phyloP scores from a whole-genome alignment of 1,140 invertebrate genomes.

The Drosophila orosa region DNA sequence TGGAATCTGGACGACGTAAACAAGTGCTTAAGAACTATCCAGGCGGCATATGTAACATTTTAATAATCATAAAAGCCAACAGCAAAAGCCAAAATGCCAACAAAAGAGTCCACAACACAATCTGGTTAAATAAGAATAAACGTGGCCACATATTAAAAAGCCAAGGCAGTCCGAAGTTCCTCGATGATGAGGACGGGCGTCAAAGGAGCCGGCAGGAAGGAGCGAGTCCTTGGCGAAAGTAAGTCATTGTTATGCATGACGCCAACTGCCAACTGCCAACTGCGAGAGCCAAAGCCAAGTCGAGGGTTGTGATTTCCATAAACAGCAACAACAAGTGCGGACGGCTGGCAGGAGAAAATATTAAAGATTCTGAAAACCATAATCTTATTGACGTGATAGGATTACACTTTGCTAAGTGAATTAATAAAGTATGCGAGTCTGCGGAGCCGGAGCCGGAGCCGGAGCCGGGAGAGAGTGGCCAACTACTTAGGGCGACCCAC shows the following conservation, averaged over 20 bases:
- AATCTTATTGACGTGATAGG: constrained; percentile 84
- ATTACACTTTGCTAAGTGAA: constrained; percentile 84
- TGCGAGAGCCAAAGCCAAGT: constrained; percentile 63
- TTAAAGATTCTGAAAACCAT: constrained; percentile 83
- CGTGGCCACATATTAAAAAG: constrained; percentile 74
- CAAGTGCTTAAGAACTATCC: constrained; percentile 10
- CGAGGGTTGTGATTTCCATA: constrained; percentile 72
- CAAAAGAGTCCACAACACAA: constrained; percentile 40
- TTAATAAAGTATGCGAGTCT: constrained; percentile 74
- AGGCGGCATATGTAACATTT: constrained; percentile 67
- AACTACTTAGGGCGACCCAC: constrained; percentile 73
- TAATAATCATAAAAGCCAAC: constrained; percentile 79
- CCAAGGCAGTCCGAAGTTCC: constrained; percentile 21
- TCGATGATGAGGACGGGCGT: constrained; percentile 5
- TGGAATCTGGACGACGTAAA: constrained; percentile 2
- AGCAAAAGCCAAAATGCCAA: constrained; percentile 48
- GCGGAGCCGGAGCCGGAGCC: not conserved
- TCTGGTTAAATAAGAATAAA: constrained; percentile 61
- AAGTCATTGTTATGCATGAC: constrained; percentile 82
- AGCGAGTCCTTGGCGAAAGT: constrained; percentile 34
- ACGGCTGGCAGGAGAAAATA: constrained; percentile 59
- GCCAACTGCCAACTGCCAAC: constrained; percentile 64
- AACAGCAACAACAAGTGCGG: constrained; percentile 66
- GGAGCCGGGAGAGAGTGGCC: constrained; percentile 22
- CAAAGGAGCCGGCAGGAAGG: constrained; percentile 1